Percentiles rank a stretch among this genome's conserved stretches.
Evolutionary conservation across 2,113 vertebrate genomes (phyloP).

Genomic region (Chaetodon trifascialis): DNA sequence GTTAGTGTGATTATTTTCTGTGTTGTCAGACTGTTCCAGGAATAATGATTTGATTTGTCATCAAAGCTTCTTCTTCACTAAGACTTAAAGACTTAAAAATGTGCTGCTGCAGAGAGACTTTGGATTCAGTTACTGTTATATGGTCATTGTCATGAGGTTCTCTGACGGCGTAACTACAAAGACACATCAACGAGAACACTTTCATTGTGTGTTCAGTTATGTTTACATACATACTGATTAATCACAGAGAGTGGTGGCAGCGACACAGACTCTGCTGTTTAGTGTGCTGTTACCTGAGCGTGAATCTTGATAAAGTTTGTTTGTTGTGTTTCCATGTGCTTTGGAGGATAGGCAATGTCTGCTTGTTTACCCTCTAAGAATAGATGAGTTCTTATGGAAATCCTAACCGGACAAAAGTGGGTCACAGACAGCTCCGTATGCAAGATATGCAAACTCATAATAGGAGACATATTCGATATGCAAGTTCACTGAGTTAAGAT

Average conservation of each 20-base stretch:
- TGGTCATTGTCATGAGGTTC: too few species aligned
- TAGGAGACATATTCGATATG: not conserved
- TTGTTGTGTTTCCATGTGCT: not conserved
- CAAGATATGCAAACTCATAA: conserved; percentile 24
- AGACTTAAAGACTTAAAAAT: not conserved
- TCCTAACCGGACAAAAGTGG: not conserved
- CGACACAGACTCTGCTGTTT: not conserved
- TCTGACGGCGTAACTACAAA: not conserved
- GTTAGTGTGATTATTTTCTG: not conserved
- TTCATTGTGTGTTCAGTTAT: not conserved
- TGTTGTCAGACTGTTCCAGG: not conserved
- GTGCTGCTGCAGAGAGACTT: not conserved
- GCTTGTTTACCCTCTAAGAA: conserved; percentile 25
- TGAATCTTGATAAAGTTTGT: not conserved
- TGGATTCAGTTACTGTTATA: not conserved
- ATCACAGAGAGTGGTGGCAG: too few species aligned
- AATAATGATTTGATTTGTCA: not conserved
- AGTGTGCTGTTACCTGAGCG: not conserved
- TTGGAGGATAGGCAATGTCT: not conserved
- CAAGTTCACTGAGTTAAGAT: not conserved
- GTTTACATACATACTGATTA: not conserved
- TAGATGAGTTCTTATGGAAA: not conserved
- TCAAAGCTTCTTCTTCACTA: not conserved
- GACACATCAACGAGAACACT: not conserved
- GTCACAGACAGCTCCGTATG: conserved; percentile 16